phyloP scores from a whole-genome alignment of 2,797 vertebrate genomes.

The Heliangelus exortis region DNA sequence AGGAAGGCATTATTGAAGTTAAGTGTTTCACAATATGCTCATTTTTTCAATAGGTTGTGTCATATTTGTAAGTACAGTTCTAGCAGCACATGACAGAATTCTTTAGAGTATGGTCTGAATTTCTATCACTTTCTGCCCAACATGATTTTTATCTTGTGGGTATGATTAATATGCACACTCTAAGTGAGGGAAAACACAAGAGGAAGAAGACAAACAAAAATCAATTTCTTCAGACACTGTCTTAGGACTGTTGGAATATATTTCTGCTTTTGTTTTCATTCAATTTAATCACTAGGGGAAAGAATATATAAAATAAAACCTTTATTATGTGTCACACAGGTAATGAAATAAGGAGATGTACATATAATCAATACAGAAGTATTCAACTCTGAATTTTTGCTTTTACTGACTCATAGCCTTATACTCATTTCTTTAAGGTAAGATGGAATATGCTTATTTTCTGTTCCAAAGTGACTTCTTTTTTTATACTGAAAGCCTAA shows the following conservation, averaged over 20 bases:
- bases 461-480: not conserved
- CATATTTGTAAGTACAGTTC: not conserved
- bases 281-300: not conserved
- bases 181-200: not conserved
- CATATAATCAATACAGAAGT: not conserved
- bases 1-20: slow-evolving; percentile 8
- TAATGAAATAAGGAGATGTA: not conserved
- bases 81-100: not conserved
- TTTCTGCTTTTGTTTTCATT: not conserved
- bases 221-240: not conserved
- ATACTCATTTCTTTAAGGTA: not conserved
- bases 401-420: not conserved
- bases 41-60: not conserved
- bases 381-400: not conserved
- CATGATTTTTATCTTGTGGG: not conserved
- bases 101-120: not conserved
- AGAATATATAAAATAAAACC: not conserved
- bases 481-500: not conserved
- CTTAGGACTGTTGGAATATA: not conserved
- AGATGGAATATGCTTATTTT: not conserved
- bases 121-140: not conserved
- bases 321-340: not conserved
- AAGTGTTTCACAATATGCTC: not conserved
- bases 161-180: not conserved
- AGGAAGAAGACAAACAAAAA: not conserved